A percentile compares a stretch with the other conserved stretches of the same genome.
phyloP scores from a whole-genome alignment of 2,797 vertebrate species.

The Chloroceryle inda region DNA sequence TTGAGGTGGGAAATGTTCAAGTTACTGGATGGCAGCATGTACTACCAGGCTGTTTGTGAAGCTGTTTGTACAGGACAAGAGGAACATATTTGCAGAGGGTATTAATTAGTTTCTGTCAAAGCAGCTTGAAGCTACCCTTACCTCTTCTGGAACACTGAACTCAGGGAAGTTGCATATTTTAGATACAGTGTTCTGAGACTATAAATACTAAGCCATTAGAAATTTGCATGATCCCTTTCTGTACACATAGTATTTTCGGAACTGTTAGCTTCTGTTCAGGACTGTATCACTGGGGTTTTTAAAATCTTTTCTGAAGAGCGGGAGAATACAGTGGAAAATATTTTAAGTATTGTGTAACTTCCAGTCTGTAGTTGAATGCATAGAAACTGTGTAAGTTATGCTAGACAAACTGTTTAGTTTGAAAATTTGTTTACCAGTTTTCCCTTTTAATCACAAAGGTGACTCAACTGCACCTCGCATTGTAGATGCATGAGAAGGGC shows the following conservation, averaged over 20 bases:
- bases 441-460: background rate
- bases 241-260: background rate
- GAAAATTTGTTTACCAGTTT: background rate
- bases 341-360: background rate
- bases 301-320: background rate
- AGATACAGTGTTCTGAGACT: background rate
- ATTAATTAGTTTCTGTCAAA: background rate
- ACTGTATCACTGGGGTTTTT: background rate
- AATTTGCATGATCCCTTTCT: background rate
- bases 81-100: background rate
- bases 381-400: background rate
- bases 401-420: background rate
- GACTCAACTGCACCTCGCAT: background rate
- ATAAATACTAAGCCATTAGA: background rate
- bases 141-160: background rate
- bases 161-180: background rate
- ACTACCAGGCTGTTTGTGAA: background rate
- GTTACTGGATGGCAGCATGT: fast-evolving
- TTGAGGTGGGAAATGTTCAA: background rate
- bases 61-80: background rate
- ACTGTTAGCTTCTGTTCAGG: background rate
- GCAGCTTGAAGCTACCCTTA: background rate
- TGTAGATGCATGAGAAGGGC: background rate
- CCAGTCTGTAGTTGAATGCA: background rate
- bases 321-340: background rate